These are phyloP conservation scores for Protula sp. DNA, from an alignment of 2,888 invertebrate species.

Conservation along the genomic window DNA sequence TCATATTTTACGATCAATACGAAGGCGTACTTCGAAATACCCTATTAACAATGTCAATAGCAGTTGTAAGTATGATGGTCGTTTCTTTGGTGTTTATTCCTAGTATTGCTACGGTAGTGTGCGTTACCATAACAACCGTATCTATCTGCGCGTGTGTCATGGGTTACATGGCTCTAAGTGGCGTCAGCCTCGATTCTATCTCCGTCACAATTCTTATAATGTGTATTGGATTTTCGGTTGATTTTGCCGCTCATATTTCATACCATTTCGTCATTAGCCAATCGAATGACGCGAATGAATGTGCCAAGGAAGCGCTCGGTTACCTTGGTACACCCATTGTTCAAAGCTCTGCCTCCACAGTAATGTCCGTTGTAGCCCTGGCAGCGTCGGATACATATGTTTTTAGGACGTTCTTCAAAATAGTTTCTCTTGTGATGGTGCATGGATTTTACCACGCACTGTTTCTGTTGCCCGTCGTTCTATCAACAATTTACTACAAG, in stretches of 20 bases:
- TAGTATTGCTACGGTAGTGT: slow-evolving; percentile 81
- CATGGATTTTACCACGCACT: slow-evolving; percentile 9
- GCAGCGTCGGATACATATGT: slow-evolving; percentile 5
- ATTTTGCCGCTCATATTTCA: too few relatives aligned
- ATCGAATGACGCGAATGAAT: slow-evolving; percentile 70
- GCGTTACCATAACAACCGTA: slow-evolving; percentile 91
- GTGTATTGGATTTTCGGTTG: slow-evolving; percentile 93
- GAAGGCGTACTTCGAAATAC: slow-evolving; percentile 58
- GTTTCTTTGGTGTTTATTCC: slow-evolving; percentile 91
- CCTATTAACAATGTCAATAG: slow-evolving; percentile 81
- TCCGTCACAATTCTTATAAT: slow-evolving; percentile 96
- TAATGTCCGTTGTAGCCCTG: slow-evolving; percentile 11
- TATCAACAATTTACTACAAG: slow-evolving; percentile 4
- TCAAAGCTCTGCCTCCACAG: slow-evolving; percentile 82
- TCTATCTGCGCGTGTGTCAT: slow-evolving; percentile 90
- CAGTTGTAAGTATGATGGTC: slow-evolving; percentile 87
- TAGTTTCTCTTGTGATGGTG: slow-evolving; percentile 12
- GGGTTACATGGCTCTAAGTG: slow-evolving; percentile 95
- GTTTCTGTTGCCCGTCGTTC: slow-evolving; percentile 10
- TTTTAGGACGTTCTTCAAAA: slow-evolving; percentile 14
- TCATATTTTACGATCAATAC: too few relatives aligned
- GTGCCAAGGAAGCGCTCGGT: slow-evolving; percentile 79
- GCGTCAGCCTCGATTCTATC: slow-evolving; percentile 72
- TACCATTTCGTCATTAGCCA: slow-evolving; percentile 89
- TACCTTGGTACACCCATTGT: slow-evolving; percentile 84